Evolutionary conservation across 2,797 vertebrate species (phyloP).

Genomic region (Steatocranus sp.): DNA sequence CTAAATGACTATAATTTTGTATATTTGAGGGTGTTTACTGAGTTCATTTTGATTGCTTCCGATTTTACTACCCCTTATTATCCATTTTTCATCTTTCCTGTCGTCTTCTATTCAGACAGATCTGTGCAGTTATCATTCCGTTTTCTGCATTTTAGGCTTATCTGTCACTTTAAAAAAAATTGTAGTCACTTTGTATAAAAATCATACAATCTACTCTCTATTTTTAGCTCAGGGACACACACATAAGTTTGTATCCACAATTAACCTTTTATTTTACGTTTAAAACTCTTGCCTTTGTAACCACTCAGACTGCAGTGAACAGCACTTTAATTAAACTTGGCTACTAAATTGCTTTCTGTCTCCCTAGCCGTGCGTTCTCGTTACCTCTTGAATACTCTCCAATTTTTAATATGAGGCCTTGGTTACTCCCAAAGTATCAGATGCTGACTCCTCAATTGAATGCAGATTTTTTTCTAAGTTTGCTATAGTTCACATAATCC

Average conservation of each 20-base stretch:
- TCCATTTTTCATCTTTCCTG: background rate
- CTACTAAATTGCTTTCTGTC: constrained; percentile 8
- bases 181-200: background rate
- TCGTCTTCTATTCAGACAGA: background rate
- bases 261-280: constrained; percentile 4
- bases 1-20: background rate
- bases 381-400: constrained; percentile 25
- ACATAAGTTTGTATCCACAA: background rate
- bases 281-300: background rate
- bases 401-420: constrained; percentile 4
- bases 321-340: constrained; percentile 40
- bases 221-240: background rate
- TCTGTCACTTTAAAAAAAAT: background rate
- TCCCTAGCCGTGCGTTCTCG: constrained; percentile 17
- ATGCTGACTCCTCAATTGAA: background rate
- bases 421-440: constrained; percentile 6
- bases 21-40: background rate
- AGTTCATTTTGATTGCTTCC: background rate
- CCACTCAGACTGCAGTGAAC: background rate
- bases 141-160: background rate
- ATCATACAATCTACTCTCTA: background rate
- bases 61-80: background rate
- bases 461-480: background rate
- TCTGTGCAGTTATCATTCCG: background rate
- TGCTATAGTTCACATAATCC: background rate